Percentiles rank a stretch among this genome's conserved stretches.
phyloP scores from a whole-genome alignment of 1,140 invertebrate genomes.

The Asobara japonica region DNA sequence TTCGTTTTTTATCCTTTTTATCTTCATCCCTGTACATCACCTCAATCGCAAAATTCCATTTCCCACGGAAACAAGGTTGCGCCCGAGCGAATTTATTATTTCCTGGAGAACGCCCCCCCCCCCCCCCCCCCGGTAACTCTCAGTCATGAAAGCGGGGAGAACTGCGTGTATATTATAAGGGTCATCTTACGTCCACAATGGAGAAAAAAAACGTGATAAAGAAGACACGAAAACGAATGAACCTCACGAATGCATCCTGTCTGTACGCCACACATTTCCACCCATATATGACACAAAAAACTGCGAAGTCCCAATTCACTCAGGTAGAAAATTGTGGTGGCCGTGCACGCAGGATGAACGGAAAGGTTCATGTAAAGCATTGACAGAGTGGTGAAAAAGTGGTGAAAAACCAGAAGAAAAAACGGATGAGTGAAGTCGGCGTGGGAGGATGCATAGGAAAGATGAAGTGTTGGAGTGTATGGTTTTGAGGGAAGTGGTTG shows the following conservation, averaged over 20 bases:
- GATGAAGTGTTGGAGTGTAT: neutral
- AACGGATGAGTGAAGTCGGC: neutral
- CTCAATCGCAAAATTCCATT: slow-evolving; percentile 24
- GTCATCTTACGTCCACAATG: too few species aligned
- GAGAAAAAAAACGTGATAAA: neutral
- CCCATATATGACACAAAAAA: neutral
- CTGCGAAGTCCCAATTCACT: neutral
- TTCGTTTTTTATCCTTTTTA: slow-evolving; percentile 2
- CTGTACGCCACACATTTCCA: neutral
- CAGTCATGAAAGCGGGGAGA: neutral
- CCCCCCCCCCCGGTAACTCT: neutral
- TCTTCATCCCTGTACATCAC: neutral
- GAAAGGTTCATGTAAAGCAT: slow-evolving; percentile 1
- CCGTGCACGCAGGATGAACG: neutral
- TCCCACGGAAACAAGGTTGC: slow-evolving; percentile 12
- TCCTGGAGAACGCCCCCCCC: neutral
- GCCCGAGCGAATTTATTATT: slow-evolving; percentile 7
- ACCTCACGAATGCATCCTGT: neutral
- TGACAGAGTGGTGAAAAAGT: neutral
- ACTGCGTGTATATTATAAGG: too few species aligned
- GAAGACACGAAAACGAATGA: neutral
- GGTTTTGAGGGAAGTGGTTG: neutral
- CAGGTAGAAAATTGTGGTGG: slow-evolving; percentile 10
- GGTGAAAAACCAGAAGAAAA: neutral
- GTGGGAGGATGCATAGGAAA: neutral